Base-by-base conservation (phyloP, 2,113 vertebrate genomes). In the Takifugu flavidus region DNA sequence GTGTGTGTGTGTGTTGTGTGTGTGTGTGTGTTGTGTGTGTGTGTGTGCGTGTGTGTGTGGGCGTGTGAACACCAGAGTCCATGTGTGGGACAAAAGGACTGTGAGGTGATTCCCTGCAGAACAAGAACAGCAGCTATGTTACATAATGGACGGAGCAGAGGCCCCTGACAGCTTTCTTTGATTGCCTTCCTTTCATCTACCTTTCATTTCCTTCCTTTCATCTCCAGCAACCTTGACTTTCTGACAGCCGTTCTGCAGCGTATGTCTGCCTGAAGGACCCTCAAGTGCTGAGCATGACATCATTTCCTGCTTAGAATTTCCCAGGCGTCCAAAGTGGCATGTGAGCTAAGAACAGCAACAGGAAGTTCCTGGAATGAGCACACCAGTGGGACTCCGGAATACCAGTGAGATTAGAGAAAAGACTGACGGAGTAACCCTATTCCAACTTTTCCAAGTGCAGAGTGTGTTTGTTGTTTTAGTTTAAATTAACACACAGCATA, bases 301-400 rank as follows among this genome's bases (percentile, higher is more conserved):
- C 57, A 84, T 74, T 88, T 90, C 88, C 89, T 84, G 79, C 72
- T 50, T 49, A 59, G 56, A 56, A 74, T 77, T 87, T 87, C 82
- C 84, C 84, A 77, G 60, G 78, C 42, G 43, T 65, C 49, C 56
- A 53, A 26, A 65, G 63, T 11, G 54, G 56, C 69, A 74, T 67
- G 78, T 60, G 65, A 75, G 73, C 74, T 77, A 79, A 76, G 75
- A 83, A 68, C 72, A 61, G 82, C 66, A 79, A 84, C 82, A 80
- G 75, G 80, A 87, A 84, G 77, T 82, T 80, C 62, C 66, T 53
- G 58, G 47, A 52, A 56, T 72, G 53, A 75, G 55, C 62, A 45
- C 68, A 65, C 75, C 77, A 69, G 65, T 39, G 62, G 47, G 53
- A 74, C 65, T 58, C 53, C 66, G 53, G 67, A 70, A 70, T 53